These are phyloP conservation scores for Rosalia funebris DNA, from an alignment of 2,888 invertebrate genomes.

Conservation along the genomic window DNA sequence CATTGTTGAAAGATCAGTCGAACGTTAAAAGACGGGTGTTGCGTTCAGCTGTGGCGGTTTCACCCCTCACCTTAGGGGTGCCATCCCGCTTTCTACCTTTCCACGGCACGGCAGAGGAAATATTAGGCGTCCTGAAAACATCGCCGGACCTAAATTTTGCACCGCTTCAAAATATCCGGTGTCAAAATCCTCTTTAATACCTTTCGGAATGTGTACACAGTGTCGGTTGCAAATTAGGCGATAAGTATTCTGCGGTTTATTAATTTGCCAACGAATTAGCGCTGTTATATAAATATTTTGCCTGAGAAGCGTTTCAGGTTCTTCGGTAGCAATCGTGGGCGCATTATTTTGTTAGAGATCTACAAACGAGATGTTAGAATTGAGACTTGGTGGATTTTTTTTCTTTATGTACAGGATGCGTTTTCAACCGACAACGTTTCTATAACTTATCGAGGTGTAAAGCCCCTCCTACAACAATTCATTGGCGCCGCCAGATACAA, in stretches of 20 bases:
- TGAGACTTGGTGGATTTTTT: too few relatives aligned
- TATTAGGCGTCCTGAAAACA: conserved; percentile 15
- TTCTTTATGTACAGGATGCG: too few relatives aligned
- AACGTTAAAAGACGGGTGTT: not conserved
- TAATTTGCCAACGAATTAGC: not conserved
- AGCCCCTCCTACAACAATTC: too few relatives aligned
- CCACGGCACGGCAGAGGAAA: not conserved
- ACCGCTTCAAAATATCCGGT: not conserved
- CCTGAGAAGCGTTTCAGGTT: not conserved
- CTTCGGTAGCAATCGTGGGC: not conserved
- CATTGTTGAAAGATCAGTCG: not conserved
- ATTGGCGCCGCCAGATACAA: not conserved
- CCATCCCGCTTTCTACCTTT: conserved; percentile 3
- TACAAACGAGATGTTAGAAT: too few relatives aligned
- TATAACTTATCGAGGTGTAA: too few relatives aligned
- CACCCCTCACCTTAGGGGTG: conserved; percentile 18
- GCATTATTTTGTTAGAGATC: too few relatives aligned
- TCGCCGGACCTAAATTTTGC: not conserved
- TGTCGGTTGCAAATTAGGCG: not conserved
- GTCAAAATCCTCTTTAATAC: not conserved
- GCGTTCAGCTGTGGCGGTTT: not conserved
- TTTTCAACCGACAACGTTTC: too few relatives aligned
- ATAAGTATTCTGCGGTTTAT: not conserved
- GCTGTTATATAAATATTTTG: not conserved
- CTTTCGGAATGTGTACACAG: not conserved